Base-by-base conservation (phyloP, 92 coral and sea anemone genomes). In the Pocillopora grandis region DNA sequence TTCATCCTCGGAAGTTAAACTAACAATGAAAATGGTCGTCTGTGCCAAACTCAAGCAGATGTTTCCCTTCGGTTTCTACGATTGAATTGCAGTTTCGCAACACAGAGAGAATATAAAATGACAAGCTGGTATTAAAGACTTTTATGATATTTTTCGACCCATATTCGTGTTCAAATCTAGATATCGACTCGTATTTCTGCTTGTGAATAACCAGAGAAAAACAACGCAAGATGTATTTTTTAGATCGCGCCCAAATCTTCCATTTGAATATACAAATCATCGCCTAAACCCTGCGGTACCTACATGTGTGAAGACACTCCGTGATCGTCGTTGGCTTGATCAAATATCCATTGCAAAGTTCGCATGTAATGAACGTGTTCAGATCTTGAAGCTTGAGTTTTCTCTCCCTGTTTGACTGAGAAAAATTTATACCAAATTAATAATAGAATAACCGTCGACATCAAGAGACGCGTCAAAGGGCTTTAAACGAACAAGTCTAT, bases 221-320 rank as follows among this genome's bases (percentile, higher is more conserved):
- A 42, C 8, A 42, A 42, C 4, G 8, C 52, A 7, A 42, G 8
- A 42, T 42, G 52, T 42, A 42, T 42, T 42, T 42, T 42, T 42
- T 3, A 42, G 52, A 65, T 58, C 58, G 77, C 85, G 12, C 58
- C 2, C 67, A 69, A 70, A 36, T 80, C 48, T 71, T 56, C 84
- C 75, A 66, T 61, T 70, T 71, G 76, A 27, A 61, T 42, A 42
- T 3, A 71, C 83, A 71, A 71, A 33, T 58, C 76, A 76, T 57
- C 12, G 75, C 36, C 63, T 21, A 66, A 5, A 10, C 58, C 65
- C 59, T 69, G 74, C 52, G 52, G 57, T 84, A 94, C 99, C 90
- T 94, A 97, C 99, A 97, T 78, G 99, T 97, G 82, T 97, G 99
- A 12, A 97, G 95, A 88, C 99, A 97, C 80, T 97, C 99, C 76